Percentiles rank a stretch among this genome's conserved stretches.
These are phyloP conservation scores for Emydoidea blandingii DNA, from an alignment of 2,797 vertebrate species.

Conservation along the genomic window DNA sequence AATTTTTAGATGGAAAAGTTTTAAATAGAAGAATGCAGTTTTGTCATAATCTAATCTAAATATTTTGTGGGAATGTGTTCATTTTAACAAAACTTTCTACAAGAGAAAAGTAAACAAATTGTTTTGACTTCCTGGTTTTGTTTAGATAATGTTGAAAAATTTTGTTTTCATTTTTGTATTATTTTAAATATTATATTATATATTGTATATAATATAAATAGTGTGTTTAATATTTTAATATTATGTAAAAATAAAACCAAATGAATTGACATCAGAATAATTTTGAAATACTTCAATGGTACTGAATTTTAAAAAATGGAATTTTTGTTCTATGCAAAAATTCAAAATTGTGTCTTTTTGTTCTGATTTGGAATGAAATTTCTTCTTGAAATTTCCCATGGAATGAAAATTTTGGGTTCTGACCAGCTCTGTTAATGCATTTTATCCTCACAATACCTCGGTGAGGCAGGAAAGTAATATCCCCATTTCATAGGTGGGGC, in stretches of 20 bases:
- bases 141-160: neutral
- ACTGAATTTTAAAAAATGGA: neutral
- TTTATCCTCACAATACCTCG: neutral
- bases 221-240: neutral
- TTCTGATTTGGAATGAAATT: neutral
- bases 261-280: too few species aligned
- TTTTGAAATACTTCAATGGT: too few species aligned
- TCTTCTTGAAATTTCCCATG: neutral
- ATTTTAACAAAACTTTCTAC: neutral
- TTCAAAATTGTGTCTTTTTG: neutral
- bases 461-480: neutral
- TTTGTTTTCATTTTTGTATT: neutral
- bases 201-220: neutral
- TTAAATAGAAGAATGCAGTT: neutral
- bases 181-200: neutral
- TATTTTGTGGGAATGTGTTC: neutral
- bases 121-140: neutral
- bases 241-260: too few species aligned
- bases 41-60: too few species aligned
- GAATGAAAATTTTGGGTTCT: neutral
- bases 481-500: neutral
- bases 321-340: neutral
- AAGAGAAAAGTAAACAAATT: neutral
- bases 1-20: neutral
- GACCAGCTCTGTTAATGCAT: accelerated